Percentiles rank a stretch among this genome's conserved stretches.
phyloP scores from a whole-genome alignment of 1,140 invertebrate genomes.

The Laodelphax striatellus region DNA sequence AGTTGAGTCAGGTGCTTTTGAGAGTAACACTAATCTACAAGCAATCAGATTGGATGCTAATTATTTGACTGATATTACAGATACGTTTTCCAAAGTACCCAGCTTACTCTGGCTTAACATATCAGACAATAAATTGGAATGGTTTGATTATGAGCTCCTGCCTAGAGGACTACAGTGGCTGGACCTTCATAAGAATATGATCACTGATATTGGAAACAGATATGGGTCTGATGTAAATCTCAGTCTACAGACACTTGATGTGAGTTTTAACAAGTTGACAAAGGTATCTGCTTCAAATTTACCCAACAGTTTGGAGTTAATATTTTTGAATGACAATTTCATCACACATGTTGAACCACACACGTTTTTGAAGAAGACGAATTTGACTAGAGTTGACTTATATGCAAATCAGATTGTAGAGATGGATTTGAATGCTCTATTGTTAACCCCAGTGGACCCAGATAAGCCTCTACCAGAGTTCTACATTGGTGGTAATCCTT shows the following conservation, averaged over 20 bases:
- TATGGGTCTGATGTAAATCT: conserved; percentile 53
- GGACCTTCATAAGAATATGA: conserved; percentile 80
- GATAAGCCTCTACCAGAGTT: conserved; percentile 64
- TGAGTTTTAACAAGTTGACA: conserved; percentile 68
- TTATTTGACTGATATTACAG: conserved; percentile 69
- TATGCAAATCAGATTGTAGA: conserved; percentile 74
- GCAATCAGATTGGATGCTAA: conserved; percentile 80
- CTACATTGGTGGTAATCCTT: conserved; percentile 78
- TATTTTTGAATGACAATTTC: conserved; percentile 74
- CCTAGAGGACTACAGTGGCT: conserved; percentile 74
- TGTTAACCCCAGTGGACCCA: conserved; percentile 55
- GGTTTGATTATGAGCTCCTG: conserved; percentile 82
- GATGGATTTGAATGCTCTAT: conserved; percentile 67
- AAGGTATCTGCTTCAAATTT: conserved; percentile 55
- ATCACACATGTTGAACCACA: conserved; percentile 66
- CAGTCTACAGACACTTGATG: conserved; percentile 63
- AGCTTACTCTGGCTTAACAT: conserved; percentile 81
- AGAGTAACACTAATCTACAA: conserved; percentile 63
- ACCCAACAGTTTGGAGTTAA: conserved; percentile 61
- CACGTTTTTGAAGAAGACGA: conserved; percentile 71
- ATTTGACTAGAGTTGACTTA: conserved; percentile 70
- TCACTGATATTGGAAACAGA: conserved; percentile 66
- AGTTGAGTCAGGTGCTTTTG: conserved; percentile 73
- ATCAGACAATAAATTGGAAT: conserved; percentile 77
- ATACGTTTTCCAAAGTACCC: conserved; percentile 69